Conservation (phyloP, 2,888 invertebrate species). For the Congeria kusceri region DNA sequence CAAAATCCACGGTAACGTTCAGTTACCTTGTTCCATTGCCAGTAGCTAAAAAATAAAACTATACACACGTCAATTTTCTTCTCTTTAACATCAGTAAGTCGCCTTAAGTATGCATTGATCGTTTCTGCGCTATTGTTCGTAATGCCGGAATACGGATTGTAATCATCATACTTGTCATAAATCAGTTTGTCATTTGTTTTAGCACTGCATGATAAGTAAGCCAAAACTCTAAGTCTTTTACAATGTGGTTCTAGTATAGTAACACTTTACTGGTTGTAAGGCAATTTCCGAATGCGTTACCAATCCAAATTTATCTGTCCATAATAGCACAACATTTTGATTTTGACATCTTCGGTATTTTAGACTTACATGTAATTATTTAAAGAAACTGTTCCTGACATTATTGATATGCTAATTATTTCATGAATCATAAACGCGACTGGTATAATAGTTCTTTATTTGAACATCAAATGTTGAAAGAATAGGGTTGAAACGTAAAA, state of each 20-base stretch:
- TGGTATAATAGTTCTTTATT: constrained; percentile 24
- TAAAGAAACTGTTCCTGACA: constrained; percentile 24
- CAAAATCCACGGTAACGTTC: constrained; percentile 8
- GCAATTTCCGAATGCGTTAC: constrained; percentile 5
- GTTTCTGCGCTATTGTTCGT: constrained; percentile 21
- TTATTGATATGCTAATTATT: constrained; percentile 20
- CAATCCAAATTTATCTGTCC: constrained; percentile 12
- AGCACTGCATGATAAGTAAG: constrained; percentile 3
- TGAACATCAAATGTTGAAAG: constrained; percentile 31
- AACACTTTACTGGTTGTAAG: constrained; percentile 2
- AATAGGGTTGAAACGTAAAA: constrained; percentile 25
- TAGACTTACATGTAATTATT: not conserved
- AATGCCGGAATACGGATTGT: constrained; percentile 22
- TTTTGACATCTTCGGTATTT: constrained; percentile 13
- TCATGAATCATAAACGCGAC: constrained; percentile 32
- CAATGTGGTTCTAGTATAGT: constrained; percentile 19
- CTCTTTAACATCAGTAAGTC: constrained; percentile 11
- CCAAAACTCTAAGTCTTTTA: constrained; percentile 17
- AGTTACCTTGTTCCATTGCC: constrained; percentile 6
- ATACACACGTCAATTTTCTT: constrained; percentile 14
- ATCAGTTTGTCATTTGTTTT: constrained; percentile 7
- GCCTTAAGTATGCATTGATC: constrained; percentile 1
- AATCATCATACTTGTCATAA: constrained; percentile 10
- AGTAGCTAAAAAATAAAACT: constrained; percentile 10
- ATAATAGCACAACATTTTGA: constrained; percentile 12